Conservation (phyloP, 2,113 vertebrate genomes). For the Diadophis punctatus region DNA sequence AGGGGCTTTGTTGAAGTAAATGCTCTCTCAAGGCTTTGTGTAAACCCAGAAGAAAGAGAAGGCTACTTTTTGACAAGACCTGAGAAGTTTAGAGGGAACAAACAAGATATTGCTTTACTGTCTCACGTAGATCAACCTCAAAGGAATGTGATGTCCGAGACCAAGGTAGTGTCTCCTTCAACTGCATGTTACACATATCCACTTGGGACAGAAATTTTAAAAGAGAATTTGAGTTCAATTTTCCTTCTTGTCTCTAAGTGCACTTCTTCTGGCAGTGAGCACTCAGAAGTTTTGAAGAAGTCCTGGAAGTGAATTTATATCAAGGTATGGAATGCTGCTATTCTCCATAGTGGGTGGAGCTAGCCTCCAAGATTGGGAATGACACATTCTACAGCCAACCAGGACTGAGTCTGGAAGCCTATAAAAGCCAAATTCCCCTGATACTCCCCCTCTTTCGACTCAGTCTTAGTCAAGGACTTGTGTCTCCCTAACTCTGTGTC, state of each 20-base stretch:
- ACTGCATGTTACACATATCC: rapidly evolving
- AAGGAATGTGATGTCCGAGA: background rate
- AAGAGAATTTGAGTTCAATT: background rate
- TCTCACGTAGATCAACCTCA: background rate
- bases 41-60: constrained; percentile 14
- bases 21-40: background rate
- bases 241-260: background rate
- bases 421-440: too few relatives aligned
- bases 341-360: too few relatives aligned
- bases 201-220: background rate
- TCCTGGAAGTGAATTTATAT: background rate
- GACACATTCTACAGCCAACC: too few relatives aligned
- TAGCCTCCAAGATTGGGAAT: too few relatives aligned
- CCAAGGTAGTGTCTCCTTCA: background rate
- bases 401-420: too few relatives aligned
- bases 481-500: too few relatives aligned
- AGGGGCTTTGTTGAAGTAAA: background rate
- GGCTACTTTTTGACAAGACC: constrained; percentile 35
- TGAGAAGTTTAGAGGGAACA: background rate
- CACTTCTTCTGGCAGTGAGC: background rate
- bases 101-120: rapidly evolving
- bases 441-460: too few relatives aligned
- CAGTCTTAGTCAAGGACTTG: too few relatives aligned
- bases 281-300: background rate
- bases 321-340: background rate